phyloP scores from a whole-genome alignment of 1,140 invertebrate species.

The Melipona quadrifasciata region DNA sequence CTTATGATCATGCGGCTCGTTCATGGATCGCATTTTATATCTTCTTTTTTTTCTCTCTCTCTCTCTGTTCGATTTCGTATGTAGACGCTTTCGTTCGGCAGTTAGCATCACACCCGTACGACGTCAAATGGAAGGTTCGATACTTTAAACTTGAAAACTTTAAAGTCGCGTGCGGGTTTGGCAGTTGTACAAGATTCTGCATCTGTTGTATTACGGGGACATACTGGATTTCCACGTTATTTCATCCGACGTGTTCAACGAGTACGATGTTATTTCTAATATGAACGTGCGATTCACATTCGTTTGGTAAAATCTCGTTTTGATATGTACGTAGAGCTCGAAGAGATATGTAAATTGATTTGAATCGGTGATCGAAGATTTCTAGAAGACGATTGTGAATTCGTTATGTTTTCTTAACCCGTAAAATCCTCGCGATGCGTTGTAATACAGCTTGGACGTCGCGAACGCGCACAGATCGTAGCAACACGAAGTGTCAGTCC shows the following conservation, averaged over 20 bases:
- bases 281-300: constrained; percentile 29
- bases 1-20: neutral
- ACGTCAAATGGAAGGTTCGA: constrained; percentile 24
- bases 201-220: neutral
- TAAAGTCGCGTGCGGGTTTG: constrained; percentile 4
- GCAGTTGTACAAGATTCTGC: neutral
- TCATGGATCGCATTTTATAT: constrained; percentile 4
- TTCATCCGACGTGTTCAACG: neutral
- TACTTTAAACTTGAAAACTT: constrained; percentile 11
- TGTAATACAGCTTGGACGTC: neutral
- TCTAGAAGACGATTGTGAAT: constrained; percentile 1
- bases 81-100: constrained; percentile 23
- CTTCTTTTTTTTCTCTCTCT: too few species aligned
- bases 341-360: constrained; percentile 40
- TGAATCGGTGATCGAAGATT: constrained; percentile 11
- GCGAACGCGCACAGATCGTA: constrained; percentile 11
- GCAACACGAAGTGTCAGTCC: neutral
- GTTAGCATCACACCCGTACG: neutral
- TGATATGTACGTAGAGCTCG: constrained; percentile 40
- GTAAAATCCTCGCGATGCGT: neutral
- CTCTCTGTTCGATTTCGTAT: constrained; percentile 3
- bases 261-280: constrained; percentile 17
- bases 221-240: neutral
- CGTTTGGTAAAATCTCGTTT: constrained; percentile 6
- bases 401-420: neutral